Conservation (phyloP, 2,797 vertebrate genomes). For the Epinephelus malabaricus region DNA sequence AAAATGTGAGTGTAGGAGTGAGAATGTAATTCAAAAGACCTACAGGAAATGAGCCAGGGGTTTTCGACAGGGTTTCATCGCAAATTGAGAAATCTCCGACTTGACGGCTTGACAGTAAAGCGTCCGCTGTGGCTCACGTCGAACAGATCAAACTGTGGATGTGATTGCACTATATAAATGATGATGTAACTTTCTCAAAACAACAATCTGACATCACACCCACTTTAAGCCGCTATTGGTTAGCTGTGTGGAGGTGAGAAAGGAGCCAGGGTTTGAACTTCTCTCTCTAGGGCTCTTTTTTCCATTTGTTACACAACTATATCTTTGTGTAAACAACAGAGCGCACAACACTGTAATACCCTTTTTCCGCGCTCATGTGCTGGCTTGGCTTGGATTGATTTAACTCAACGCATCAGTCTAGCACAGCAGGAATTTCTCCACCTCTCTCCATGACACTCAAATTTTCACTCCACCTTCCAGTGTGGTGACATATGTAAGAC, state of each 20-base stretch:
- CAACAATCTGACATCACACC: neutral
- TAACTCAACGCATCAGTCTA: too few species aligned
- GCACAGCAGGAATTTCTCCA: too few species aligned
- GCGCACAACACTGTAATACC: neutral
- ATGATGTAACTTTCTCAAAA: neutral
- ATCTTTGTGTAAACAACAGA: neutral
- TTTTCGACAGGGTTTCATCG: neutral
- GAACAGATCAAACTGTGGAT: neutral
- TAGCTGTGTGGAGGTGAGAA: neutral
- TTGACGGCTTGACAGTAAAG: neutral
- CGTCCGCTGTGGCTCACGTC: neutral
- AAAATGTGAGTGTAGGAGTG: neutral
- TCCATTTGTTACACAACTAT: neutral
- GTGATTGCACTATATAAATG: neutral
- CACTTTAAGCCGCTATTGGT: neutral
- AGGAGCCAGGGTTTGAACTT: neutral
- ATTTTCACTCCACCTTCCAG: neutral
- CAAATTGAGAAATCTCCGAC: neutral
- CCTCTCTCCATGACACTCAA: too few species aligned
- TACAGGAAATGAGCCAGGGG: neutral
- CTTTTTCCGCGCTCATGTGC: too few species aligned
- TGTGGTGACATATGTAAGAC: rapidly evolving
- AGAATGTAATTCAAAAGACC: constrained; percentile 10
- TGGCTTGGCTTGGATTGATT: too few species aligned
- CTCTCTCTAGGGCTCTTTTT: neutral